Conservation (phyloP, 2,797 vertebrate genomes). For the Epinephelus awoara region DNA sequence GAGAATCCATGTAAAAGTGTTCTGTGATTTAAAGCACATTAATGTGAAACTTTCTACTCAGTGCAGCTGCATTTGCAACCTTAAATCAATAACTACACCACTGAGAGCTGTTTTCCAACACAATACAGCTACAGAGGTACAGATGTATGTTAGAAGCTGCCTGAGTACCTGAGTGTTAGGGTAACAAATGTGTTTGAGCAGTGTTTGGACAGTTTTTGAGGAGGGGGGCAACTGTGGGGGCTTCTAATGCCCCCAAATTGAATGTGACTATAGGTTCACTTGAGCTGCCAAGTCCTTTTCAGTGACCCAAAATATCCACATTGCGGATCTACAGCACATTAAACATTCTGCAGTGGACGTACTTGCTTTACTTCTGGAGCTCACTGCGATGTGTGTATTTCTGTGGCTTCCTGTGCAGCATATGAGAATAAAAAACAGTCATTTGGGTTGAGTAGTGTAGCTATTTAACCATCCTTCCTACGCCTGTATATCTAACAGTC, state of each 20-base stretch:
- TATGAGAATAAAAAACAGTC: slow-evolving; percentile 2
- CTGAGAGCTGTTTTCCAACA: too few species aligned
- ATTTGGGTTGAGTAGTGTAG: slow-evolving; percentile 13
- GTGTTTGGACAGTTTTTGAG: slow-evolving; percentile 1
- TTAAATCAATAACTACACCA: neutral
- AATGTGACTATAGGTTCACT: slow-evolving; percentile 18
- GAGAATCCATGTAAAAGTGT: neutral
- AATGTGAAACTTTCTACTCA: neutral
- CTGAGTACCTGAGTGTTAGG: neutral
- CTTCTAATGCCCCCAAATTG: slow-evolving; percentile 21
- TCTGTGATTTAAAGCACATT: neutral
- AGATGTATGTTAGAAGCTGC: neutral
- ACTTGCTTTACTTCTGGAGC: slow-evolving; percentile 1
- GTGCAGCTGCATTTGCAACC: neutral
- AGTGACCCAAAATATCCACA: neutral
- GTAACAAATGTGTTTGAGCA: neutral
- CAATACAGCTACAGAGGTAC: neutral
- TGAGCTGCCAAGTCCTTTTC: slow-evolving; percentile 2
- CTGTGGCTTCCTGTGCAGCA: slow-evolving; percentile 17
- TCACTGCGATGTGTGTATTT: slow-evolving; percentile 21
- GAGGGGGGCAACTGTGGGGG: neutral
- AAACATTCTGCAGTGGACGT: neutral
- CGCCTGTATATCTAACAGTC: slow-evolving; percentile 34
- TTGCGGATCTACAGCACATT: neutral
- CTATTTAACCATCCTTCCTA: slow-evolving; percentile 32